Evolutionary conservation across 1,140 invertebrate genomes (phyloP).

Genomic region (Dreissena polymorpha): DNA sequence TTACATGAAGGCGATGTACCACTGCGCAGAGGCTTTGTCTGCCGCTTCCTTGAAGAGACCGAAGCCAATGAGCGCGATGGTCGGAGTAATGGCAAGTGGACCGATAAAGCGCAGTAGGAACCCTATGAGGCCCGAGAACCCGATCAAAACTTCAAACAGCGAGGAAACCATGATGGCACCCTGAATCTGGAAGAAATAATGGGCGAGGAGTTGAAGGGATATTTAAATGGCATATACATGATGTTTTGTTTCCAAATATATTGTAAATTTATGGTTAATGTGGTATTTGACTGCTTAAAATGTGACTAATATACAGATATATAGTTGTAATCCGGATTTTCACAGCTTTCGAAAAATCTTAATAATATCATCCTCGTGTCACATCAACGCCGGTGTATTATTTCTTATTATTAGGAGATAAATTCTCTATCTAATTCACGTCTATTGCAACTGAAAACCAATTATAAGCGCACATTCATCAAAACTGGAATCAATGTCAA

Average conservation of each 20-base stretch:
- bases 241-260: not conserved
- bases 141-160: slow-evolving; percentile 70
- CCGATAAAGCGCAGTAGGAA: slow-evolving; percentile 87
- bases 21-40: slow-evolving; percentile 87
- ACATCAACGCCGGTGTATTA: not conserved
- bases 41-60: slow-evolving; percentile 89
- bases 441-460: too few species aligned
- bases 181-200: slow-evolving; percentile 61
- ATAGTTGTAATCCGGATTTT: not conserved
- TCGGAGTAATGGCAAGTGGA: slow-evolving; percentile 90
- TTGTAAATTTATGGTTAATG: not conserved
- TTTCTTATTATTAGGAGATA: too few species aligned
- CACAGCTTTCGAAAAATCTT: not conserved
- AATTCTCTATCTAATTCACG: too few species aligned
- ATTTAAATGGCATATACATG: not conserved
- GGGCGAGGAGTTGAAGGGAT: not conserved
- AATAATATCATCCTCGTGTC: not conserved
- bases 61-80: slow-evolving; percentile 89
- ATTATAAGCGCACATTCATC: too few species aligned
- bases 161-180: slow-evolving; percentile 72
- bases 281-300: not conserved
- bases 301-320: not conserved
- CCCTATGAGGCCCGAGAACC: slow-evolving; percentile 85
- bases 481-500: too few species aligned
- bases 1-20: slow-evolving; percentile 89